Evolutionary conservation across 2,797 vertebrate genomes (phyloP).

Genomic region (Pyrrhura leucotis): DNA sequence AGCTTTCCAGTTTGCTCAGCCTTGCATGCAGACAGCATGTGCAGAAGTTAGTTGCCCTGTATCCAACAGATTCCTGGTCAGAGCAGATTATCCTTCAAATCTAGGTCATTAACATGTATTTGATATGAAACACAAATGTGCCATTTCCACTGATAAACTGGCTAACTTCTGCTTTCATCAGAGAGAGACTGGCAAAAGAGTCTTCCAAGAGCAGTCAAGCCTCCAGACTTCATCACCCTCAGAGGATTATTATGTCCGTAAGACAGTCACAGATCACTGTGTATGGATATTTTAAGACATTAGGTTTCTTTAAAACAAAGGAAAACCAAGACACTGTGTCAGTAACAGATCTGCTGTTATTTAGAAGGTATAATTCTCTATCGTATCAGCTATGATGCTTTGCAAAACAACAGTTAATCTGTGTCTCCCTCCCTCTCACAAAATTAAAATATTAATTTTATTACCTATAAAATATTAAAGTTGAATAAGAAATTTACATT

Average conservation of each 20-base stretch:
- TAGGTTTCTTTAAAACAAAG: background rate
- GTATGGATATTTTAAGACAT: background rate
- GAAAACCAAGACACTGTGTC: background rate
- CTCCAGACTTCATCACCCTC: background rate
- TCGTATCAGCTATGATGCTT: background rate
- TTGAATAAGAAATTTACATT: background rate
- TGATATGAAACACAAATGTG: background rate
- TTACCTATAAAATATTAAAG: background rate
- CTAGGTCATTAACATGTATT: background rate
- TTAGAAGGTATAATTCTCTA: background rate
- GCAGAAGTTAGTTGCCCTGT: background rate
- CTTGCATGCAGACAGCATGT: background rate
- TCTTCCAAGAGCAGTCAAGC: background rate
- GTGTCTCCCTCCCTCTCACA: background rate
- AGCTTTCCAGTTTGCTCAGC: background rate
- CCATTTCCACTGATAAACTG: background rate
- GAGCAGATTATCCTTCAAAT: slow-evolving; percentile 33
- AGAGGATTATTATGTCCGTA: background rate
- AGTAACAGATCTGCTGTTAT: background rate
- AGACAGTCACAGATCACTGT: background rate
- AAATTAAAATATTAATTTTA: background rate
- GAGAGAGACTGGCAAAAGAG: background rate
- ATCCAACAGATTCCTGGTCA: background rate
- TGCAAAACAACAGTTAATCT: background rate
- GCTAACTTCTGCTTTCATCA: background rate